phyloP scores from a whole-genome alignment of 1,140 invertebrate genomes.

The Eriosoma lanigerum region DNA sequence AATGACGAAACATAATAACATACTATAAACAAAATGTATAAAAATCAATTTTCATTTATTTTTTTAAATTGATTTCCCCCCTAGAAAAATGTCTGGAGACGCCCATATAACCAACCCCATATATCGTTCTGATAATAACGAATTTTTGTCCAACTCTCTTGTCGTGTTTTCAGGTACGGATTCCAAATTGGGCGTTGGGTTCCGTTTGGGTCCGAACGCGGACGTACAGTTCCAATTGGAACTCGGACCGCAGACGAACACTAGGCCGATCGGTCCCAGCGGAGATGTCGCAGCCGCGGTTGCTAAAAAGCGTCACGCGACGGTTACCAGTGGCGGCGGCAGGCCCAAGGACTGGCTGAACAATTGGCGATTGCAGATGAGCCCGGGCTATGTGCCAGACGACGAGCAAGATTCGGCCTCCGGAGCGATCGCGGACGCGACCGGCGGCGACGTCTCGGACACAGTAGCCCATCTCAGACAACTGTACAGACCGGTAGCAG shows the following conservation, averaged over 20 bases:
- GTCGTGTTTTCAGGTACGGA: constrained; percentile 68
- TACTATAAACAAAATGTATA: too few relatives aligned
- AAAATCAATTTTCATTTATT: too few relatives aligned
- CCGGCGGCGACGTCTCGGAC: not conserved
- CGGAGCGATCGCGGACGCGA: not conserved
- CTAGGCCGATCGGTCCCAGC: constrained; percentile 63
- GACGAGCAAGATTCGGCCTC: not conserved
- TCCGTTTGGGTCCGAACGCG: constrained; percentile 75
- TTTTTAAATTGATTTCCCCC: too few relatives aligned
- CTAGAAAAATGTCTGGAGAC: too few relatives aligned
- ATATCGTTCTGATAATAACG: too few relatives aligned
- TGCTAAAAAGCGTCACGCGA: constrained; percentile 8
- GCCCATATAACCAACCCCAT: too few relatives aligned
- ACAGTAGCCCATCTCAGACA: constrained; percentile 15
- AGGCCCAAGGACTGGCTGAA: constrained; percentile 41
- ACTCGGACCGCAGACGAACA: constrained; percentile 73
- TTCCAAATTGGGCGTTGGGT: constrained; percentile 75
- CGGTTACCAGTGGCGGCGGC: not conserved
- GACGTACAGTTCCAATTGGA: constrained; percentile 78
- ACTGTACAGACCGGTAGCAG: not conserved
- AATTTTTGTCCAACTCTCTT: too few relatives aligned
- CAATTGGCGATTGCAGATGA: constrained; percentile 41
- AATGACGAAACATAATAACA: too few relatives aligned
- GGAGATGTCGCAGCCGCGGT: not conserved
- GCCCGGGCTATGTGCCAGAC: constrained; percentile 1